phyloP scores from a whole-genome alignment of 2,113 vertebrate genomes.

The Phaethornis superciliosus region DNA sequence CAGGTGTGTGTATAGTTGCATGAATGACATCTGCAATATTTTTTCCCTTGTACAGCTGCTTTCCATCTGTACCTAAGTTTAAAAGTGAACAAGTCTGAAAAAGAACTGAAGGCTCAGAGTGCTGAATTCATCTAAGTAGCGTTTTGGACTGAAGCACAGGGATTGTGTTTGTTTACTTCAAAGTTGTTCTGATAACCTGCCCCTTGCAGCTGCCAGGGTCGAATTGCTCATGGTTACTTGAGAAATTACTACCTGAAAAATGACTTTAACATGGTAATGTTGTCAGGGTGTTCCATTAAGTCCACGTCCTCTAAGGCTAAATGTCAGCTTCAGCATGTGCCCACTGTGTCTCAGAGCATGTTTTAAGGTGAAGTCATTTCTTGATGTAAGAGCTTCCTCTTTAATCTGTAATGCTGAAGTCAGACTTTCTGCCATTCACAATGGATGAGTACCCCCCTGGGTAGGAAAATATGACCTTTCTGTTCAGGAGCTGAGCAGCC shows the following conservation, averaged over 20 bases:
- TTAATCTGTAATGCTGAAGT: background rate
- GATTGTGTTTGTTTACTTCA: background rate
- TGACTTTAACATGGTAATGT: accelerated
- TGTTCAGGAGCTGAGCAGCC: background rate
- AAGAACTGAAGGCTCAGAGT: background rate
- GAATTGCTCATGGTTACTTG: background rate
- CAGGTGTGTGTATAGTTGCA: background rate
- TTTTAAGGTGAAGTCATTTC: background rate
- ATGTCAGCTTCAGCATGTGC: background rate
- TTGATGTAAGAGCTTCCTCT: background rate
- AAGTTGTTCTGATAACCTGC: background rate
- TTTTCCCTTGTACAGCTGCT: background rate
- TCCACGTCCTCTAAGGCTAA: background rate
- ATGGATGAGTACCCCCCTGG: background rate
- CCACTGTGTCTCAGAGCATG: accelerated
- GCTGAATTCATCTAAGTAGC: background rate
- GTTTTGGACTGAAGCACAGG: background rate
- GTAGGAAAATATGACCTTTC: background rate
- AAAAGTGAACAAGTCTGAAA: background rate
- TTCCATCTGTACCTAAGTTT: background rate
- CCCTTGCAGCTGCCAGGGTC: background rate
- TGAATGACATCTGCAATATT: background rate
- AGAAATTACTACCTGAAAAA: background rate
- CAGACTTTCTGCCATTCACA: background rate
- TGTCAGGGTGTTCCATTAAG: background rate